A percentile compares a stretch with the other conserved stretches of the same genome.
Conservation (phyloP, 2,113 vertebrate species). For the zebrafish (Danio rerio) region DNA sequence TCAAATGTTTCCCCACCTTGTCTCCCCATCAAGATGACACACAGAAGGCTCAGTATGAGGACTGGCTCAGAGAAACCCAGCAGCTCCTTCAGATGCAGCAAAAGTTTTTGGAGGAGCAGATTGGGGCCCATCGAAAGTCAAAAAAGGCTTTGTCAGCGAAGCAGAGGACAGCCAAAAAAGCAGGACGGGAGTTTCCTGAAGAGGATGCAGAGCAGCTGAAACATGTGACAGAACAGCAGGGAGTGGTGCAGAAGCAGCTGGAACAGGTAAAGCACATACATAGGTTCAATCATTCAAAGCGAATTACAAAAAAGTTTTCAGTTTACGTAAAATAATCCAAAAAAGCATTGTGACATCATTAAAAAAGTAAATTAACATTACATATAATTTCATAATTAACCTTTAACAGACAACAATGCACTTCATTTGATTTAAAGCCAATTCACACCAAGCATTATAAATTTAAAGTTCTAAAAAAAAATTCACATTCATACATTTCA, state of each 20-base stretch:
- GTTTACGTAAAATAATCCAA: background rate
- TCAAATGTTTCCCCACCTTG: slow-evolving; percentile 8
- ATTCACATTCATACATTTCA: too few relatives aligned
- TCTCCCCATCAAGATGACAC: slow-evolving; percentile 81
- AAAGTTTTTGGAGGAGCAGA: slow-evolving; percentile 95
- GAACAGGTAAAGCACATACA: slow-evolving; percentile 85
- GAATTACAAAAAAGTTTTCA: background rate
- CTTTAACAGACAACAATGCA: background rate
- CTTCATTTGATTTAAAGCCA: background rate
- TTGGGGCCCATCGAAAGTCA: slow-evolving; percentile 90
- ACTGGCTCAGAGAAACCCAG: slow-evolving; percentile 96
- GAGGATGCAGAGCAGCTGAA: slow-evolving; percentile 93
- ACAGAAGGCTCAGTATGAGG: slow-evolving; percentile 91
- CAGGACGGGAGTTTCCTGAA: slow-evolving; percentile 87
- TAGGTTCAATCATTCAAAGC: background rate
- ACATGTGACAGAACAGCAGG: slow-evolving; percentile 92
- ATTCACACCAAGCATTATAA: background rate
- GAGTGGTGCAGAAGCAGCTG: slow-evolving; percentile 92
- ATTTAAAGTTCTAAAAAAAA: background rate
- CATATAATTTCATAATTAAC: background rate
- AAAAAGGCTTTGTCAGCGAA: slow-evolving; percentile 96
- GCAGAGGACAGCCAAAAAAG: slow-evolving; percentile 93
- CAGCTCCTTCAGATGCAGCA: slow-evolving; percentile 98
- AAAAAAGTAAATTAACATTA: background rate
- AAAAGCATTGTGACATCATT: background rate